Evolutionary conservation across 92 coral and sea anemone species (phyloP), one percentile per base, ranked within the genome.

Genomic region (Siderastrea siderea): DNA sequence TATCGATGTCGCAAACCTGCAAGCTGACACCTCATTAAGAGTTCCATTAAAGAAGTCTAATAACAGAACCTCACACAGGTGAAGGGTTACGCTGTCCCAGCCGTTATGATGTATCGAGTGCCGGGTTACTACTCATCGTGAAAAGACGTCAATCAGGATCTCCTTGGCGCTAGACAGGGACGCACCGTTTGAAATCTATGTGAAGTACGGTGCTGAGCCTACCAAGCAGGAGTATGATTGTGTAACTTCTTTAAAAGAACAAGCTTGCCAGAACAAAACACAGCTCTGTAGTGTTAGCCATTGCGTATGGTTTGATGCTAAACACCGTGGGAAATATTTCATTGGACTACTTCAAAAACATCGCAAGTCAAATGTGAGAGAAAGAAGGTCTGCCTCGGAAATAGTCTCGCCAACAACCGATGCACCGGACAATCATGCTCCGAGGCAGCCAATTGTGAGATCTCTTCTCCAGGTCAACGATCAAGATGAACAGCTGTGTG

Each of bases 401-500:
- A n/a, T n/a, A 47, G 15, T 16, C 12, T 19, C 49, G 43, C 51
- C 14, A 5, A 7, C 49, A 14, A 46, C 16, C 19, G 15, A 43
- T 13, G 46, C 11, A 38, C 14, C 19, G 11, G 2, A 5, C 17
- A 12, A 53, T 7, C 11, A 61, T 16, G 38, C 16, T 12, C 15
- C 64, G 1, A 52, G 10, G 75, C 26, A 52, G 53, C 52, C 76
- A 58, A 54, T 43, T 45, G 4, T 66, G 51, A 68, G 67, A 54
- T 81, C 85, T 38, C 43, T 67, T 50, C 9, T 2, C 2, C 52
- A 68, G 61, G 46, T 26, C 10, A n/a, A 55, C 17, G 54, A 67
- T 16, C 1, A 65, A 7, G 52, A 52, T 52, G 63, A 65, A 84
- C 12, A 87, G 1, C 71, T 75, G n/a, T 89, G 89, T 19, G 92